Conservation (phyloP, 2,113 vertebrate species). For the Tetraodon nigroviridis region DNA sequence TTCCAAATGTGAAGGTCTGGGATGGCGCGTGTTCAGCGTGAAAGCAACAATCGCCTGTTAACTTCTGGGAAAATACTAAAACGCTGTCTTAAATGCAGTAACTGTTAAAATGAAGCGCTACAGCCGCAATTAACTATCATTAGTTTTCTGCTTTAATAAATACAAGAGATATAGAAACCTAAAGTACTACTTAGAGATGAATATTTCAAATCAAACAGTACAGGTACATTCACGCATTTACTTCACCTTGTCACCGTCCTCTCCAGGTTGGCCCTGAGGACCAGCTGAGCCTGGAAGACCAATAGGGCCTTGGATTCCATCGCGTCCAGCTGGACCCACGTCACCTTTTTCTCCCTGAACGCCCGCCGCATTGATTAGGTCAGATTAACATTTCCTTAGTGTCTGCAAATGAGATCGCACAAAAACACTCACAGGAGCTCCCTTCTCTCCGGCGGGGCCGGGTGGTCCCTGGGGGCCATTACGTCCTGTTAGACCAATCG, state of each 20-base stretch:
- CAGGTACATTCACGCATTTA: too few species aligned
- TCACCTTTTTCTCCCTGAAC: slow-evolving; percentile 94
- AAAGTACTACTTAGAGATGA: too few species aligned
- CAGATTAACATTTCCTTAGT: background rate
- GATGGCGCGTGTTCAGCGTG: background rate
- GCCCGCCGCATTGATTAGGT: background rate
- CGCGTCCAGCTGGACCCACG: slow-evolving; percentile 90
- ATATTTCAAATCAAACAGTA: too few species aligned
- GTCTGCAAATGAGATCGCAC: background rate
- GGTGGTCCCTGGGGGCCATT: slow-evolving; percentile 93
- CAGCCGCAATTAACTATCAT: too few species aligned
- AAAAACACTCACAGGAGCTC: slow-evolving; percentile 84
- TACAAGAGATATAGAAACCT: too few species aligned
- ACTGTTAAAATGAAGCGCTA: too few species aligned
- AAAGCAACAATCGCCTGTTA: too few species aligned
- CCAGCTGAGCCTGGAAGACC: slow-evolving; percentile 93
- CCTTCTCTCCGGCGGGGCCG: slow-evolving; percentile 94
- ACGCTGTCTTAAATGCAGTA: too few species aligned
- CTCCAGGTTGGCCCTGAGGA: slow-evolving; percentile 93
- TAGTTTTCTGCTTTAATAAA: too few species aligned
- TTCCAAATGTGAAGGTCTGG: slow-evolving; percentile 47
- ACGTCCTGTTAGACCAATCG: slow-evolving; percentile 91
- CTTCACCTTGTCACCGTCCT: slow-evolving; percentile 95
- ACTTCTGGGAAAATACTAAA: too few species aligned
- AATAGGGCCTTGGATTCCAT: slow-evolving; percentile 95